These are phyloP conservation scores for Pseudomugil tenellus DNA, from an alignment of 2,797 vertebrate species.

Conservation along the genomic window DNA sequence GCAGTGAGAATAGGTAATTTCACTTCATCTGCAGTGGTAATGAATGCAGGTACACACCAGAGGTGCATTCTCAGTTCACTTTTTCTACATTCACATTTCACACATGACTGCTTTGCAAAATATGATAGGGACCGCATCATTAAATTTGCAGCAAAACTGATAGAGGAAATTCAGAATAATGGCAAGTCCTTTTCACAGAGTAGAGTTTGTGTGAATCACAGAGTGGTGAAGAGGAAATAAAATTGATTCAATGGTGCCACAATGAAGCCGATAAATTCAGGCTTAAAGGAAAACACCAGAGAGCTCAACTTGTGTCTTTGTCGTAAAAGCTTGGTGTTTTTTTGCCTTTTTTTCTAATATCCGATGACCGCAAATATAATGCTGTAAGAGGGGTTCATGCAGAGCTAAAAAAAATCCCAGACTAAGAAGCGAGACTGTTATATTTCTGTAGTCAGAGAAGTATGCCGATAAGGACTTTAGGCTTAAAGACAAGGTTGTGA, in stretches of 20 bases:
- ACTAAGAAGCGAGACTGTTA: constrained; percentile 26
- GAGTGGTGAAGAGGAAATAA: constrained; percentile 47
- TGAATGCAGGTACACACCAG: constrained; percentile 60
- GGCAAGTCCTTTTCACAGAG: constrained; percentile 43
- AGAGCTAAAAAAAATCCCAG: background rate
- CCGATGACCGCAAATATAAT: constrained; percentile 12
- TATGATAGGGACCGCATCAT: constrained; percentile 65
- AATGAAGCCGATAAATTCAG: constrained; percentile 41
- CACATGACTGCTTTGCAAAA: constrained; percentile 71
- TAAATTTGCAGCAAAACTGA: constrained; percentile 65
- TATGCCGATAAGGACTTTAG: constrained; percentile 29
- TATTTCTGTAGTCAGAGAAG: constrained; percentile 22
- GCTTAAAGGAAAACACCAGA: constrained; percentile 36
- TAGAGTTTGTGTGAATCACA: constrained; percentile 43
- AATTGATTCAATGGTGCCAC: constrained; percentile 51
- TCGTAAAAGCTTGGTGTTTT: background rate
- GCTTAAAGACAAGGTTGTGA: constrained; percentile 31
- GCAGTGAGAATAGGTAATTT: constrained; percentile 42
- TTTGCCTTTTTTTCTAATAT: constrained; percentile 13
- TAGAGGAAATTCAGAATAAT: constrained; percentile 59
- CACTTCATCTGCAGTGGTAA: constrained; percentile 55
- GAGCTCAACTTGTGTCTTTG: constrained; percentile 12
- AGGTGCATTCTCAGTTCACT: constrained; percentile 57
- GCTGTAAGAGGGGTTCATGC: constrained; percentile 15
- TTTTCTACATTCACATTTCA: constrained; percentile 69